phyloP scores from a whole-genome alignment of 2,113 vertebrate genomes.

The Cisticola juncidis region DNA sequence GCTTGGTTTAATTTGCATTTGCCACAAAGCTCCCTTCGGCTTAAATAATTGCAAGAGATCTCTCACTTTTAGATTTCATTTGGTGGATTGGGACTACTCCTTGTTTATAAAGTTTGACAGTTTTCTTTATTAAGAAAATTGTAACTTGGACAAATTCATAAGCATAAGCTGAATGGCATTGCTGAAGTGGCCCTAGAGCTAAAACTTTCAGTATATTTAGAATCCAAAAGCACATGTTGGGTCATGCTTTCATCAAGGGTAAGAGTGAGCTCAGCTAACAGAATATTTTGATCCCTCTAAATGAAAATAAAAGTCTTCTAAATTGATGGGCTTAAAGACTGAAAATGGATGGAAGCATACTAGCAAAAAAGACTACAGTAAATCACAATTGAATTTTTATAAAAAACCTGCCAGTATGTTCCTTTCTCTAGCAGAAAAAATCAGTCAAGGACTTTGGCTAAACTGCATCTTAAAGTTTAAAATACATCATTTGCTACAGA shows the following conservation, averaged over 20 bases:
- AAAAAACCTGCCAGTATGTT: neutral
- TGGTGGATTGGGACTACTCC: constrained; percentile 8
- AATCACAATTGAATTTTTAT: constrained; percentile 12
- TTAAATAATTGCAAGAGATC: constrained; percentile 23
- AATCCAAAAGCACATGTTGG: neutral
- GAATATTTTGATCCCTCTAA: neutral
- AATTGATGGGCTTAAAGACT: neutral
- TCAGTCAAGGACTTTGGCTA: constrained; percentile 1
- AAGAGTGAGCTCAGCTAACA: neutral
- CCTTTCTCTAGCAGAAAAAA: neutral
- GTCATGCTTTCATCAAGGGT: neutral
- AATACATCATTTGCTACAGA: neutral
- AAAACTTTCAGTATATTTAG: neutral
- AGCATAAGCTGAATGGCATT: neutral
- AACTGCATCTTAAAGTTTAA: neutral
- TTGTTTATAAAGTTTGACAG: constrained; percentile 29
- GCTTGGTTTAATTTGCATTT: constrained; percentile 52
- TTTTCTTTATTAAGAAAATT: constrained; percentile 39
- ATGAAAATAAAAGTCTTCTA: neutral
- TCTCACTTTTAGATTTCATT: constrained; percentile 41
- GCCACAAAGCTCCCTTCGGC: constrained; percentile 35
- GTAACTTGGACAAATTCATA: neutral
- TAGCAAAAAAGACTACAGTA: neutral
- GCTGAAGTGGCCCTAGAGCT: neutral
- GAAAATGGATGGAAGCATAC: constrained; percentile 2